Base-by-base conservation (phyloP, 2,888 invertebrate species). In the Eupithecia pulchellata region DNA sequence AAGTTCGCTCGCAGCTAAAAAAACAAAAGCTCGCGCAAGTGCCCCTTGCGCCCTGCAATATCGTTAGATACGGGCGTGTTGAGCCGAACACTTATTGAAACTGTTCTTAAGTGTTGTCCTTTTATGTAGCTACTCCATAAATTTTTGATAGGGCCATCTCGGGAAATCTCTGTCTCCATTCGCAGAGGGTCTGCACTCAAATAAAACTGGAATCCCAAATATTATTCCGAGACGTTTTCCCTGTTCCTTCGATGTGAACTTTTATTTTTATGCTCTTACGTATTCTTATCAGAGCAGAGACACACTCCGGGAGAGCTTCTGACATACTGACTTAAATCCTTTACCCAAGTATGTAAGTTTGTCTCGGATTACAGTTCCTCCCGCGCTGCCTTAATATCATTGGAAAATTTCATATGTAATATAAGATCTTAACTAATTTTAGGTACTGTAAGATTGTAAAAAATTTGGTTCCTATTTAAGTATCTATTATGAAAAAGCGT, bases 141-240 rank as follows among this genome's bases (percentile, higher is more conserved):
- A 94, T 93, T 92, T 94, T 93, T 93, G 93, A 94, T 93, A 92
- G 93, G 91, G 88, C 92, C 91, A 93, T 94, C 93, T 90, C 93
- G 93, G 91, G 89, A 93, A 93, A 93, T 93, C 93, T 93, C 91
- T 90, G 92, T 91, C 93, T 92, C 91, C 92, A 92, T 92, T 92
- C 91, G 87, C 84, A 87, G 88, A 94, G 93, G 93, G 93, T 93
- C 93, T 87, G 90, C 91, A 90, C 86, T 93, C 93, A 94, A 94
- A 94, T 94, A 93, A 94, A 94, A 93, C 91, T 88, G 86, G 88
- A 90, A 91, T 93, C 93, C 92, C 92, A 92, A 93, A 93, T 93
- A 94, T 93, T 93, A 94, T 94, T 92, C 92, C 86, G 84, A 86
- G 91, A 89, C 92, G 89, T 93, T 93, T 92, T 91, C 91, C 92